Percentiles rank a stretch among this genome's conserved stretches.
Evolutionary conservation across 2,888 invertebrate genomes (phyloP).

Genomic region (Andrena trimmerana): DNA sequence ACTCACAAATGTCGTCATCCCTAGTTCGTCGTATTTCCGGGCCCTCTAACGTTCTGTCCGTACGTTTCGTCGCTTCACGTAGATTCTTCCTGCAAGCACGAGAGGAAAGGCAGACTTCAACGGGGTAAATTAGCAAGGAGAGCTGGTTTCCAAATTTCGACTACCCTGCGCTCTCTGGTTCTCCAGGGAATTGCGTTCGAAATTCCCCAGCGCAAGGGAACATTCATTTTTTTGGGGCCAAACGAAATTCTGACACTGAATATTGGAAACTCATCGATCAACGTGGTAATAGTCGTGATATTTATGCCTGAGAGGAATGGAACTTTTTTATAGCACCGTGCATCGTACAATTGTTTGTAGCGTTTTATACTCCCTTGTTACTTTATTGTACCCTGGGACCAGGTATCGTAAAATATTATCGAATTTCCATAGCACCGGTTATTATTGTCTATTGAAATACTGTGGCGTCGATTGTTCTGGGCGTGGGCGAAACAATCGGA

Average conservation of each 20-base stretch:
- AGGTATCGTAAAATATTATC: slow-evolving; percentile 12
- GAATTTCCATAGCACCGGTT: slow-evolving; percentile 19
- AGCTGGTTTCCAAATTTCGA: background rate
- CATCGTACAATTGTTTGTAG: background rate
- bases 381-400: slow-evolving; percentile 4
- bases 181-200: background rate
- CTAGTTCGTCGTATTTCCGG: background rate
- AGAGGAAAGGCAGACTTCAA: background rate
- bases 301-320: background rate
- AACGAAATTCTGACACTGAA: background rate
- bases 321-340: slow-evolving; percentile 3
- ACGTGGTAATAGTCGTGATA: background rate
- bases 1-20: background rate
- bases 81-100: background rate
- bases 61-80: background rate
- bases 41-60: background rate
- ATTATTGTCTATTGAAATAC: slow-evolving; percentile 14
- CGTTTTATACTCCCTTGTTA: background rate
- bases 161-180: background rate
- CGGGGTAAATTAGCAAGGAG: background rate
- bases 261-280: background rate
- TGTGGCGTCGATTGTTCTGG: slow-evolving; percentile 11
- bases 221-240: too few relatives aligned
- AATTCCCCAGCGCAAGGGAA: too few relatives aligned
- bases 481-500: slow-evolving; percentile 3